Evolutionary conservation across 2,888 invertebrate species (phyloP).

Genomic region (Lutraria lutraria): DNA sequence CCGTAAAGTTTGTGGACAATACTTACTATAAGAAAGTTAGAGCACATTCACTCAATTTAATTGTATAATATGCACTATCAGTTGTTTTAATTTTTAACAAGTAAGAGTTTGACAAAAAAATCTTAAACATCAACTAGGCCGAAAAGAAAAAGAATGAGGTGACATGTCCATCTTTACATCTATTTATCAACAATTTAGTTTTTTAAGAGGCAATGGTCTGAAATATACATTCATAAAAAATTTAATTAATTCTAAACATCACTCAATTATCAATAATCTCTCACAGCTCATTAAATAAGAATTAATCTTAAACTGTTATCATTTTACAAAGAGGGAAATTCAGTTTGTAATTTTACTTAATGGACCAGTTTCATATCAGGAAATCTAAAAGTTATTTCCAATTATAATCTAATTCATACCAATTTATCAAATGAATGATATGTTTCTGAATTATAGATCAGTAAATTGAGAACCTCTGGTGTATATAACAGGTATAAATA

Average conservation of each 20-base stretch:
- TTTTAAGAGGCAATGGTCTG: not conserved
- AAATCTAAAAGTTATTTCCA: not conserved
- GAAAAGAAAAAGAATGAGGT: not conserved
- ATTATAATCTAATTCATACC: not conserved
- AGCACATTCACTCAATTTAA: no score
- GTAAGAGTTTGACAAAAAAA: no score
- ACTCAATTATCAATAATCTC: not conserved
- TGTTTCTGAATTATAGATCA: not conserved
- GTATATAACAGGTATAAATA: no score
- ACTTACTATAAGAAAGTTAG: no score
- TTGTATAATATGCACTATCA: no score
- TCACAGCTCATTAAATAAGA: not conserved
- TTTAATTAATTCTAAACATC: not conserved
- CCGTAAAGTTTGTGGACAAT: not conserved
- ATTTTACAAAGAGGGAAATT: not conserved
- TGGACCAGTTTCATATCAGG: not conserved
- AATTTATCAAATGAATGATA: constrained; percentile 5
- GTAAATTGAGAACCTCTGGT: not conserved
- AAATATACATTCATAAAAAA: not conserved
- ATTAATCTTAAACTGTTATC: not conserved
- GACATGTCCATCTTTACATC: not conserved
- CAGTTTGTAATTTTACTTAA: constrained; percentile 12
- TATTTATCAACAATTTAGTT: not conserved
- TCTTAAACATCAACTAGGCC: not conserved
- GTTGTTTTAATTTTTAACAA: no score